A percentile compares a stretch with the other conserved stretches of the same genome.
These are phyloP conservation scores for Thermophis baileyi DNA, from an alignment of 2,113 vertebrate genomes.

Conservation along the genomic window DNA sequence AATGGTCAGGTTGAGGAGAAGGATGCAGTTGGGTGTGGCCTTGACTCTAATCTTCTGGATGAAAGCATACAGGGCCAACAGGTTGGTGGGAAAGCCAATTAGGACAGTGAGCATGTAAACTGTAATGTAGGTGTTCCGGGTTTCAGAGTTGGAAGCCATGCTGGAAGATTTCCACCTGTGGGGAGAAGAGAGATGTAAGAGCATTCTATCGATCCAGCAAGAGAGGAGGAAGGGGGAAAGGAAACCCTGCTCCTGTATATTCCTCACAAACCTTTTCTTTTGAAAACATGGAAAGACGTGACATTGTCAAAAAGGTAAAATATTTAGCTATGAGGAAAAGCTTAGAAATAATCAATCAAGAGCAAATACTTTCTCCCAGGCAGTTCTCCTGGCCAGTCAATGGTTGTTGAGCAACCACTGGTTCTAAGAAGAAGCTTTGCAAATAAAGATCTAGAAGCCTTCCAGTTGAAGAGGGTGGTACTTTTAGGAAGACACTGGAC, in stretches of 20 bases:
- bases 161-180: conserved; percentile 9
- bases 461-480: not conserved
- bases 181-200: not conserved
- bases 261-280: not conserved
- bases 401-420: not conserved
- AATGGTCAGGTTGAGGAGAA: conserved; percentile 85
- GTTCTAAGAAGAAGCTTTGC: not conserved
- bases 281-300: not conserved
- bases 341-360: not conserved
- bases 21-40: conserved; percentile 78
- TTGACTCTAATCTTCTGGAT: conserved; percentile 74
- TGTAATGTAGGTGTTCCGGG: conserved; percentile 64
- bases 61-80: conserved; percentile 83
- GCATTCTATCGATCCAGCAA: not conserved
- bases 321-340: not conserved
- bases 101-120: conserved; percentile 82
- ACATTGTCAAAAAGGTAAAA: not conserved
- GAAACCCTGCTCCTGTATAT: no score
- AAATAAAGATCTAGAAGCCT: not conserved
- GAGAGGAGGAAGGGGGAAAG: no score
- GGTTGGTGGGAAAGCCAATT: conserved; percentile 79
- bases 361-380: not conserved
- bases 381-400: not conserved
- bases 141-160: not conserved
- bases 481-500: no score